Conservation (phyloP, 2,888 invertebrate genomes). For the Conchocele bisecta region DNA sequence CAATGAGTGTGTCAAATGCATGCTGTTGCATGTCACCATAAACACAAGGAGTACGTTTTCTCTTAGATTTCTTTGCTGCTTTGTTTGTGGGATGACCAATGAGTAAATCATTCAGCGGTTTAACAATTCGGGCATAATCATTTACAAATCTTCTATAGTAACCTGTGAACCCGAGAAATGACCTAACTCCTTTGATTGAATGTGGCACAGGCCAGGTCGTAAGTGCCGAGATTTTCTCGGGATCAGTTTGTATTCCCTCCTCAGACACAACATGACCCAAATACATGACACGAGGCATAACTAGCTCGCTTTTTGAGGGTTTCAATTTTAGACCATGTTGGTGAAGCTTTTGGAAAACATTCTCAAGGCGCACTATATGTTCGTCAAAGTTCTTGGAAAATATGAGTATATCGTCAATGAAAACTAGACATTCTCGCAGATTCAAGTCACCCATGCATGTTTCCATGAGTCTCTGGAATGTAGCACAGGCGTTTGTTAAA, state of each 20-base stretch:
- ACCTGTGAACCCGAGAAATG: slow-evolving; percentile 17
- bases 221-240: slow-evolving; percentile 5
- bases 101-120: slow-evolving; percentile 5
- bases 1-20: neutral
- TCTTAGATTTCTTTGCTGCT: neutral
- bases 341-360: slow-evolving; percentile 6
- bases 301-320: slow-evolving; percentile 15
- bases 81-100: slow-evolving; percentile 4
- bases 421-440: slow-evolving; percentile 13
- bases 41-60: neutral
- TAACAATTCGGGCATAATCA: slow-evolving; percentile 6
- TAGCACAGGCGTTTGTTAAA: neutral
- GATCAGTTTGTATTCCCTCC: slow-evolving; percentile 10
- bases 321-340: slow-evolving; percentile 20
- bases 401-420: slow-evolving; percentile 15
- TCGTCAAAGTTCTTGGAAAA: slow-evolving; percentile 12
- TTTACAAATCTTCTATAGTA: slow-evolving; percentile 18
- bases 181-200: neutral
- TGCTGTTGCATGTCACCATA: neutral
- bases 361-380: neutral
- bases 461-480: slow-evolving; percentile 9
- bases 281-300: slow-evolving; percentile 5
- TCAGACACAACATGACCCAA: slow-evolving; percentile 19
- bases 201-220: neutral
- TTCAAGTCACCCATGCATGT: slow-evolving; percentile 4